Conservation (phyloP, 2,888 invertebrate species). For the Pycnomerus fuliginosus region DNA sequence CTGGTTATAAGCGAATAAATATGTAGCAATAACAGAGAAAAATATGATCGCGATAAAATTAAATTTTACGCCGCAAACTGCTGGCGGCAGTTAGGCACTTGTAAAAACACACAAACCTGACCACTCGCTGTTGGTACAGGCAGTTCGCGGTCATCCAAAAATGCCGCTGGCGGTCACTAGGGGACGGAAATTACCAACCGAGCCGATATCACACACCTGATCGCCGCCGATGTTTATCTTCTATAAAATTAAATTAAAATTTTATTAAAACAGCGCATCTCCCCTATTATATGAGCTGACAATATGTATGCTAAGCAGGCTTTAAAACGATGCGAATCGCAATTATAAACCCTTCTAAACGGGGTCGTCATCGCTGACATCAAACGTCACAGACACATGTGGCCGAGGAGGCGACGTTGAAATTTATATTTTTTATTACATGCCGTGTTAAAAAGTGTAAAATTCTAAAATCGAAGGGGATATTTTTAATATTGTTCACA, state of each 20-base stretch:
- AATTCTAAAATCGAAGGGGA: conserved; percentile 43
- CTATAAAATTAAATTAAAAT: too few relatives aligned
- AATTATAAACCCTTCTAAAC: conserved; percentile 51
- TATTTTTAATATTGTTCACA: conserved; percentile 41
- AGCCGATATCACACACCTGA: too few relatives aligned
- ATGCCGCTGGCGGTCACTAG: too few relatives aligned
- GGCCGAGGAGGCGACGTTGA: conserved; percentile 28
- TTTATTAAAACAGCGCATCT: too few relatives aligned
- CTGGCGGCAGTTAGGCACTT: conserved; percentile 44
- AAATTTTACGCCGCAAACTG: conserved; percentile 44
- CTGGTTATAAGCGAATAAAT: conserved; percentile 35
- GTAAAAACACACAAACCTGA: conserved; percentile 46
- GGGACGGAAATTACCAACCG: too few relatives aligned
- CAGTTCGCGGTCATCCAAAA: conserved; percentile 42
- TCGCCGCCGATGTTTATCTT: too few relatives aligned
- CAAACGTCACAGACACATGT: conserved; percentile 38
- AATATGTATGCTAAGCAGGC: conserved; percentile 53
- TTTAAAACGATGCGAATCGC: conserved; percentile 47
- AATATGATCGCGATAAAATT: conserved; percentile 39
- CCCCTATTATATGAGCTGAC: conserved; percentile 50
- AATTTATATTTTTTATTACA: conserved; percentile 46
- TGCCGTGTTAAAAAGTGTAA: conserved; percentile 42
- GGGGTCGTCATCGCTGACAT: conserved; percentile 35
- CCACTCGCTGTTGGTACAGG: conserved; percentile 41
- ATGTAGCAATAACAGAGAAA: conserved; percentile 36